Conservation (phyloP, 1,140 invertebrate genomes). For the Schlechtendalia chinensis region DNA sequence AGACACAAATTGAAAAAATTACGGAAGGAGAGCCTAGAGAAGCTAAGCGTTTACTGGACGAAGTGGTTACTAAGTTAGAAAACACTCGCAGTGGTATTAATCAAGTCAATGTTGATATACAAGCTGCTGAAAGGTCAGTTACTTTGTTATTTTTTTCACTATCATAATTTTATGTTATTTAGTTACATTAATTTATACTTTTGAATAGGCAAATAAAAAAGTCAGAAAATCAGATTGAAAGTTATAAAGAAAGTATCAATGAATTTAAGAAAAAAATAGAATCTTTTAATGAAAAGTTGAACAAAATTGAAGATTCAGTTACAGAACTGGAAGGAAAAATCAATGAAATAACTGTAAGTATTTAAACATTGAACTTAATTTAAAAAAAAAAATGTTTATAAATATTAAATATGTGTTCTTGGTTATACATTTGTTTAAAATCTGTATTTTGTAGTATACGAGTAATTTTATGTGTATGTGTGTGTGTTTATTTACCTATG, state of each 20-base stretch:
- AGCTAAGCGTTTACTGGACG: conserved; percentile 70
- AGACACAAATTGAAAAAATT: conserved; percentile 74
- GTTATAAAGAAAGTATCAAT: not conserved
- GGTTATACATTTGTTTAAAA: too few species aligned
- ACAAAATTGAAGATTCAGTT: not conserved
- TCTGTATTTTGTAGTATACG: too few species aligned
- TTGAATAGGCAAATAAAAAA: conserved; percentile 36
- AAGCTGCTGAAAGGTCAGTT: conserved; percentile 70
- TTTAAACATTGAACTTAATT: not conserved
- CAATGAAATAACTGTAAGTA: conserved; percentile 13
- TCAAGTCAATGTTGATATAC: conserved; percentile 77
- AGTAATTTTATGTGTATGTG: too few species aligned
- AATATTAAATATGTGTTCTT: too few species aligned
- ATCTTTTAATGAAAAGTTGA: not conserved
- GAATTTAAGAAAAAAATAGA: conserved; percentile 13
- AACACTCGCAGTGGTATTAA: conserved; percentile 72
- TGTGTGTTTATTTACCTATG: too few species aligned
- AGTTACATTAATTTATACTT: not conserved
- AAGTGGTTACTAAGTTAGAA: conserved; percentile 67
- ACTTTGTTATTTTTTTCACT: conserved; percentile 3
- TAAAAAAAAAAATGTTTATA: too few species aligned
- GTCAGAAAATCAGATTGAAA: conserved; percentile 12
- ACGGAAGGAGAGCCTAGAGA: conserved; percentile 69
- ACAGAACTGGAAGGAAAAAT: not conserved
- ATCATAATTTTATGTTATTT: not conserved